Conservation (phyloP, 2,888 invertebrate genomes). For the Sesia bembeciformis region DNA sequence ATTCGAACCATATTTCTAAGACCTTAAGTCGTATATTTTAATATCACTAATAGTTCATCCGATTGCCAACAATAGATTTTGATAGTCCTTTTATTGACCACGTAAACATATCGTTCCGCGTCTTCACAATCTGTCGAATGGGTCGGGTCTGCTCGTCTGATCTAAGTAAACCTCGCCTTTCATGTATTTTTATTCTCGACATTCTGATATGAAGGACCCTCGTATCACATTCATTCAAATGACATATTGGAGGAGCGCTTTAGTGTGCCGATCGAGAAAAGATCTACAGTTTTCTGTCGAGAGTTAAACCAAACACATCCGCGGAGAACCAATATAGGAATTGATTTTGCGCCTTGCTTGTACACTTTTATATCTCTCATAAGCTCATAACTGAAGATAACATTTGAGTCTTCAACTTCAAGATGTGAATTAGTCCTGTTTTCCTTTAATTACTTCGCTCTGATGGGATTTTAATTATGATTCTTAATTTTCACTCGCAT, state of each 20-base stretch:
- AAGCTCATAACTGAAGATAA: no score
- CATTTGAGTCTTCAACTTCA: no score
- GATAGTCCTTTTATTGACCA: conserved; percentile 46
- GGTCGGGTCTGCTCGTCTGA: conserved; percentile 39
- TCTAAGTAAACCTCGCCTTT: conserved; percentile 58
- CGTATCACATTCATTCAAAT: conserved; percentile 62
- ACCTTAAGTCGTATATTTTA: conserved; percentile 41
- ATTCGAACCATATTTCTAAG: conserved; percentile 5
- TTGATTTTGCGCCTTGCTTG: conserved; percentile 29
- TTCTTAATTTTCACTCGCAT: no score
- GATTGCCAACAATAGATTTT: conserved; percentile 49
- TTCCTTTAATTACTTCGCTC: no score
- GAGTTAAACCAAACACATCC: conserved; percentile 49
- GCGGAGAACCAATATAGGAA: conserved; percentile 44
- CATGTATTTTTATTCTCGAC: conserved; percentile 64
- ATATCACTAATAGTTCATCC: conserved; percentile 65
- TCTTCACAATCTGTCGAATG: conserved; percentile 44
- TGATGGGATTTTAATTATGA: no score
- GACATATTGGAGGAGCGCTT: conserved; percentile 65
- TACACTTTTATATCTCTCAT: no score
- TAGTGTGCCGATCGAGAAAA: conserved; percentile 45
- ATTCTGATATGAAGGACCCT: conserved; percentile 54
- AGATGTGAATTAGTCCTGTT: no score
- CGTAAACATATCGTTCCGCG: conserved; percentile 48
- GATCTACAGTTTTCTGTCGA: conserved; percentile 46